Evolutionary conservation across 2,113 vertebrate species (phyloP).

Genomic region (Burhinus bistriatus): DNA sequence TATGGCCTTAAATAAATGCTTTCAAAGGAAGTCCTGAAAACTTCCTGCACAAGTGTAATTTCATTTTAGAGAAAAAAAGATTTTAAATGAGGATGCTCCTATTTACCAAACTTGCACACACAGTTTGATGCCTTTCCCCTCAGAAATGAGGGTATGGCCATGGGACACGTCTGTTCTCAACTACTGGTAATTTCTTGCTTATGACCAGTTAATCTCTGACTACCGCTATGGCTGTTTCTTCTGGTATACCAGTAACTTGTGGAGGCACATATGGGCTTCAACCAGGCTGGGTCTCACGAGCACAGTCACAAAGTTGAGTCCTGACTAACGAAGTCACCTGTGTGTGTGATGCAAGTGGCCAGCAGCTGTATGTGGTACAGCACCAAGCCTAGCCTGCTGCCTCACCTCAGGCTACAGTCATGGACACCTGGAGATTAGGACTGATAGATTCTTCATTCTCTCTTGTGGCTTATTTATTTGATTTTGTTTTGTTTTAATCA

Average conservation of each 20-base stretch:
- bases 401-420: background rate
- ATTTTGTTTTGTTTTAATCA: background rate
- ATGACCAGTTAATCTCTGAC: background rate
- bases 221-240: background rate
- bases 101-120: background rate
- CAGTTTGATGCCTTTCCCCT: background rate
- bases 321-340: fast-evolving
- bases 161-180: background rate
- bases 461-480: background rate
- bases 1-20: background rate
- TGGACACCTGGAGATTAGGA: background rate
- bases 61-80: background rate
- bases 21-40: background rate
- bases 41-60: background rate
- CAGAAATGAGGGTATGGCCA: background rate
- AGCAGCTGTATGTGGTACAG: background rate
- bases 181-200: background rate
- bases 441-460: background rate
- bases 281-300: background rate
- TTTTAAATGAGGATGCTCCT: background rate
- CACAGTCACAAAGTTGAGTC: background rate
- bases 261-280: background rate
- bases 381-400: fast-evolving
- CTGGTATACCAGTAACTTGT: background rate
- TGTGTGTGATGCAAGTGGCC: background rate